Base-by-base conservation (phyloP, 2,888 invertebrate species). In the Aleiodes alternator region DNA sequence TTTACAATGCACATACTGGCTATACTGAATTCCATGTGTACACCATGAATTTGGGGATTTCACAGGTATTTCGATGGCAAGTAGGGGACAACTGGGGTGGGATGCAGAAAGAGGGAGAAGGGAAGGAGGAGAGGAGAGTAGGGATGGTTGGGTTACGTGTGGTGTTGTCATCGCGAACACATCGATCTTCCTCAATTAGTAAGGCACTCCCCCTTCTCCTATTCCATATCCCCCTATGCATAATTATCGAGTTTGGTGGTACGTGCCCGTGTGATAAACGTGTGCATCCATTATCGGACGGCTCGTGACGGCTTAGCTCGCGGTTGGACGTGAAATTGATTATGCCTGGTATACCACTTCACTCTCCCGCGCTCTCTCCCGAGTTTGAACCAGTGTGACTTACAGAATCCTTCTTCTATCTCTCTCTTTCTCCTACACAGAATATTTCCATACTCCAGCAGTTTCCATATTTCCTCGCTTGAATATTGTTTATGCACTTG, bases 151-250 rank as follows among this genome's bases (percentile, higher is more conserved):
- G 48, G 23, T 14, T 50, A 66, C 48, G 14, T 66, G 66, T 68
- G 68, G 68, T 38, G 72, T 72, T 76, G 76, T 78, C 79, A 78
- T 76, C 78, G 78, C 72, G 77, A 77, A 70, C 75, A 72, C 79
- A 80, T 79, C 80, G 80, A 80, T 80, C 80, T 80, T 80, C 80
- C 76, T 80, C 80, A 80, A 80, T 80, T 80, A 80, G 80, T 76
- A 78, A 76, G 75, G 75, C 43, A 43, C 43, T 43, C 43, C 43
- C 43, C 43, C 43, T 43, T 43, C 43, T 43, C 43, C 43, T 43
- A 43, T 38, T 38, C 38, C 38, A 5, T 38, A 38, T 43, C 43
- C 43, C 77, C 74, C 68, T 76, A 79, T 79, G 76, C 78, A 78
- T 78, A 80, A 80, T 80, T 80, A 80, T 79, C 75, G 75, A 78